A percentile compares a stretch with the other conserved stretches of the same genome.
Evolutionary conservation across 35 echinoderm and acorn worm genomes (phyloP).

Genomic region (Ophiothrix spiculata): DNA sequence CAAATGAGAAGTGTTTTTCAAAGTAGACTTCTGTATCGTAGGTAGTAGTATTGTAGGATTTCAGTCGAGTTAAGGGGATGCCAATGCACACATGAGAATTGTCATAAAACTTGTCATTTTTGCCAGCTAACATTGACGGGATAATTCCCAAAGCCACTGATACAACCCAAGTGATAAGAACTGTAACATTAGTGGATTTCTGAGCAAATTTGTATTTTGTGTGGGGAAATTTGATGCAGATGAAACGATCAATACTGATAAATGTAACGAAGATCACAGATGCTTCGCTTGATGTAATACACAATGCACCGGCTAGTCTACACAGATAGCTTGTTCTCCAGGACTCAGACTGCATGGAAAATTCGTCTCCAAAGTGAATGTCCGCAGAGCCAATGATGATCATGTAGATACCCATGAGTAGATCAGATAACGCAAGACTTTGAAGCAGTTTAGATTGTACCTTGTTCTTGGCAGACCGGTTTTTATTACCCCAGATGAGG

Average conservation of each 20-base stretch:
- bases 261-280: slow-evolving; percentile 56
- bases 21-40: too few relatives aligned
- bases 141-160: slow-evolving; percentile 19
- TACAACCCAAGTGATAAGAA: slow-evolving; percentile 24
- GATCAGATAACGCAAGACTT: slow-evolving; percentile 54
- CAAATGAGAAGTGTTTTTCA: background rate
- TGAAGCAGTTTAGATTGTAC: slow-evolving; percentile 27
- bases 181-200: slow-evolving; percentile 19
- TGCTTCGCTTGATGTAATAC: slow-evolving; percentile 39
- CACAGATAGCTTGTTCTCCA: slow-evolving; percentile 47
- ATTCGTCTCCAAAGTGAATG: slow-evolving; percentile 32
- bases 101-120: slow-evolving; percentile 52
- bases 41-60: background rate
- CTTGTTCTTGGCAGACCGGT: slow-evolving; percentile 21
- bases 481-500: slow-evolving; percentile 36
- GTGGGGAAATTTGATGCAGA: slow-evolving; percentile 59
- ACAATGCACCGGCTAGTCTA: slow-evolving; percentile 43
- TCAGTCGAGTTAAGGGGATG: slow-evolving; percentile 22
- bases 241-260: slow-evolving; percentile 61
- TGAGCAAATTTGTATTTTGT: slow-evolving; percentile 33
- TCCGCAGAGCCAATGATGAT: slow-evolving; percentile 49
- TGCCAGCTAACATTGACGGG: slow-evolving; percentile 28
- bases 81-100: slow-evolving; percentile 57
- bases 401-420: slow-evolving; percentile 72
- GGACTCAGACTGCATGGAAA: slow-evolving; percentile 24